These are phyloP conservation scores for Idaea aversata DNA, from an alignment of 2,888 invertebrate genomes.

Conservation along the genomic window DNA sequence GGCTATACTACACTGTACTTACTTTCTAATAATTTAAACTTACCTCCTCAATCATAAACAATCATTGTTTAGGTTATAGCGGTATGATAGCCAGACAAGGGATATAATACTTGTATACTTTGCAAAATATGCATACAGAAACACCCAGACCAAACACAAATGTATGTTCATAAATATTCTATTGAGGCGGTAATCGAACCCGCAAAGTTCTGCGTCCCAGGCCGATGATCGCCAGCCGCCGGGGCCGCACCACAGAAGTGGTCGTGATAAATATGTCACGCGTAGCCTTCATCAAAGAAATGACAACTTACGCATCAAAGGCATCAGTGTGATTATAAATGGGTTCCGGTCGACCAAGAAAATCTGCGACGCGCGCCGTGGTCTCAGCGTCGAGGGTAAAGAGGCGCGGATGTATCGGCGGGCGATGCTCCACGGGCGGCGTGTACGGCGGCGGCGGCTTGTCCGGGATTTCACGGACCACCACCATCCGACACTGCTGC, in stretches of 20 bases:
- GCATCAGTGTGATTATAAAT: conserved; percentile 39
- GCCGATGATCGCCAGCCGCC: not conserved
- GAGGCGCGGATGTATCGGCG: conserved; percentile 40
- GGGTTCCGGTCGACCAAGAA: conserved; percentile 24
- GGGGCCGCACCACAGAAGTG: too few relatives aligned
- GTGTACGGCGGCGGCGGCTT: conserved; percentile 75
- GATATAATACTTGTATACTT: too few relatives aligned
- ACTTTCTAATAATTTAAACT: too few relatives aligned
- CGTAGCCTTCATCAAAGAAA: too few relatives aligned
- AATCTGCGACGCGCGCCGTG: conserved; percentile 44
- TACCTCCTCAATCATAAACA: too few relatives aligned
- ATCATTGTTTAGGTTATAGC: too few relatives aligned
- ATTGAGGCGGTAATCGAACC: too few relatives aligned
- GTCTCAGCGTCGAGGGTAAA: conserved; percentile 46
- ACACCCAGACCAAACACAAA: conserved; percentile 5
- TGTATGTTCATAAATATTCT: not conserved
- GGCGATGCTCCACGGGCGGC: conserved; percentile 51
- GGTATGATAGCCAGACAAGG: too few relatives aligned
- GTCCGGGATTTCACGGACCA: conserved; percentile 71
- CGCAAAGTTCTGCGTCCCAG: not conserved
- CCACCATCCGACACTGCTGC: conserved; percentile 63
- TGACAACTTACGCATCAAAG: conserved; percentile 40
- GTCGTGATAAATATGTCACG: too few relatives aligned
- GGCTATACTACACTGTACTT: not conserved
- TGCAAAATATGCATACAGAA: too few relatives aligned